A percentile compares a stretch with the other conserved stretches of the same genome.
Evolutionary conservation across 2,113 vertebrate genomes (phyloP).

Genomic region (Tyto alba): DNA sequence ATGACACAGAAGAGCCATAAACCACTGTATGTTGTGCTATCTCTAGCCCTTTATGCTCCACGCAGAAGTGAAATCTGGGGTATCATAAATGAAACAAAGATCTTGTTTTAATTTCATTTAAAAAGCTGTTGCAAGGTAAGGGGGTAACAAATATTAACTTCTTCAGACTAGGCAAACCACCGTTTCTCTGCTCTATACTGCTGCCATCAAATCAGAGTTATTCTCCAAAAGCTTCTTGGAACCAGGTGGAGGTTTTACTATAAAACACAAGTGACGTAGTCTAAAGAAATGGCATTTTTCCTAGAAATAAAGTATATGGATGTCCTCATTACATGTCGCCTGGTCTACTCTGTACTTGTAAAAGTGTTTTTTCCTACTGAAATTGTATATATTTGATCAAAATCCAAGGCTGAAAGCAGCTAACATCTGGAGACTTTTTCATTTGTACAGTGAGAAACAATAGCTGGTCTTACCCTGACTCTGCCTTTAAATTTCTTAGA

Average conservation of each 20-base stretch:
- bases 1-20: background rate
- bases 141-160: background rate
- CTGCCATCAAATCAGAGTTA: background rate
- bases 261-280: background rate
- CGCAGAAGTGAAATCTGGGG: background rate
- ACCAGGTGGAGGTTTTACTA: background rate
- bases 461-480: background rate
- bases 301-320: conserved; percentile 6
- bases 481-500: conserved; percentile 13
- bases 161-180: background rate
- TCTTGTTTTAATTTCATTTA: conserved; percentile 25
- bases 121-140: background rate
- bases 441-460: background rate
- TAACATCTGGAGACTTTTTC: background rate
- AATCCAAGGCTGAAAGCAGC: background rate
- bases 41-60: background rate
- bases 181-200: background rate
- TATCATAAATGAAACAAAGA: background rate
- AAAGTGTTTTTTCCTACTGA: background rate
- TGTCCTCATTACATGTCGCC: background rate
- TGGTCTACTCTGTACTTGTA: background rate
- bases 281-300: conserved; percentile 7
- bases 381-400: background rate
- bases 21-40: background rate
- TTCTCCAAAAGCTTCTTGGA: background rate